Evolutionary conservation across 2,888 invertebrate species (phyloP).

Genomic region (Ichneumoninae sp.): DNA sequence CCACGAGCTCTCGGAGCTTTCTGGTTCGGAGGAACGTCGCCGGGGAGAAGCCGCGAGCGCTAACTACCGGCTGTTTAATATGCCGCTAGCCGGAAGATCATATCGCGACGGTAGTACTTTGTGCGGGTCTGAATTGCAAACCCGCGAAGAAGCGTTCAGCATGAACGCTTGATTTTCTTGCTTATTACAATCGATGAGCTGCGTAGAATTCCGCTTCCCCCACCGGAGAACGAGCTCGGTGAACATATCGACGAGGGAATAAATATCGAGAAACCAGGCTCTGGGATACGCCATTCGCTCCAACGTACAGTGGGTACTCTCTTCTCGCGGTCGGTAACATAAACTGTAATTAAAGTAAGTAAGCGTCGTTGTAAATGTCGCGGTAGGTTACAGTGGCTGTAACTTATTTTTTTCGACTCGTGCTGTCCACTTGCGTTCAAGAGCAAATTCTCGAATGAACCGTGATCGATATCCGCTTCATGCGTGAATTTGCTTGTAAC

Average conservation of each 20-base stretch:
- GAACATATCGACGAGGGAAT: conserved; percentile 26
- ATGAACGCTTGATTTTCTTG: conserved; percentile 30
- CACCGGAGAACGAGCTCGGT: not conserved
- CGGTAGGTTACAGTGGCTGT: not conserved
- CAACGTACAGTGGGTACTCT: not conserved
- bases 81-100: conserved; percentile 40
- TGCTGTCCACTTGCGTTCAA: no score
- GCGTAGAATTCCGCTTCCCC: not conserved
- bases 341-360: no score
- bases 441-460: no score
- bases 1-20: conserved; percentile 3
- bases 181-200: conserved; percentile 31
- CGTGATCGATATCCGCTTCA: no score
- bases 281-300: not conserved
- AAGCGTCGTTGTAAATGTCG: no score
- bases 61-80: conserved; percentile 47
- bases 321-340: not conserved
- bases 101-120: conserved; percentile 16
- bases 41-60: conserved; percentile 17
- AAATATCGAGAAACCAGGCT: conserved; percentile 18
- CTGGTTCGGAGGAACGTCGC: not conserved
- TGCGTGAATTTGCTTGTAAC: no score
- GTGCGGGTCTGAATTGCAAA: conserved; percentile 17
- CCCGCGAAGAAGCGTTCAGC: conserved; percentile 1
- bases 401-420: no score